Evolutionary conservation across 2,113 vertebrate genomes (phyloP).

Genomic region (Pygoscelis adeliae): DNA sequence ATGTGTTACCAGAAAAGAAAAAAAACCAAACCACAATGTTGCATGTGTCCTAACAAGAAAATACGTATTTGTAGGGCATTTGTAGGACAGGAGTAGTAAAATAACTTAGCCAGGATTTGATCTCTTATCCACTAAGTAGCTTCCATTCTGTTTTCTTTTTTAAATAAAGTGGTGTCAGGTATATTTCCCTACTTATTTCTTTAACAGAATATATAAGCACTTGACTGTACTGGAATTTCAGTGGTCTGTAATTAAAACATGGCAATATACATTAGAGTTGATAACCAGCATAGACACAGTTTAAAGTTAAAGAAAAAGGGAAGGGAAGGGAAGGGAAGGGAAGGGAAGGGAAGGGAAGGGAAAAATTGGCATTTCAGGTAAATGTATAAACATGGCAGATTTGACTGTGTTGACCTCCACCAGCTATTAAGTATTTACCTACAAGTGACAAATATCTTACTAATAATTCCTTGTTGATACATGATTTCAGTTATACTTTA

Average conservation of each 20-base stretch:
- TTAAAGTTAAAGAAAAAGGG: neutral
- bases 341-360: no score
- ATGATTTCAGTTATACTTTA: neutral
- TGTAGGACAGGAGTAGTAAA: neutral
- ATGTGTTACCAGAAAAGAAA: neutral
- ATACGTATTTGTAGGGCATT: neutral
- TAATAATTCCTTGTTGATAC: neutral
- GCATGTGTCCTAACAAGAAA: neutral
- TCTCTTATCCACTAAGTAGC: neutral
- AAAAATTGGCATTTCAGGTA: neutral
- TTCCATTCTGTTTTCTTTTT: neutral
- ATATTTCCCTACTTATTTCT: neutral
- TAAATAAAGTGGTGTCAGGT: neutral
- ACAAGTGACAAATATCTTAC: neutral
- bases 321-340: no score
- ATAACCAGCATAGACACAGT: neutral
- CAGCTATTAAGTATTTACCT: neutral
- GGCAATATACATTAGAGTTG: neutral
- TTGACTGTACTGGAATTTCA: neutral
- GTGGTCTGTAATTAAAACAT: neutral
- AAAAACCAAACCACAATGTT: neutral
- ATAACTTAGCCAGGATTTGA: neutral
- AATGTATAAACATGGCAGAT: neutral
- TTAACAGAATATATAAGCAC: neutral
- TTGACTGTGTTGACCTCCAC: neutral